Evolutionary conservation across 2,888 invertebrate species (phyloP), one percentile per base, ranked within the genome.

Genomic region (Polydrusus cervinus): DNA sequence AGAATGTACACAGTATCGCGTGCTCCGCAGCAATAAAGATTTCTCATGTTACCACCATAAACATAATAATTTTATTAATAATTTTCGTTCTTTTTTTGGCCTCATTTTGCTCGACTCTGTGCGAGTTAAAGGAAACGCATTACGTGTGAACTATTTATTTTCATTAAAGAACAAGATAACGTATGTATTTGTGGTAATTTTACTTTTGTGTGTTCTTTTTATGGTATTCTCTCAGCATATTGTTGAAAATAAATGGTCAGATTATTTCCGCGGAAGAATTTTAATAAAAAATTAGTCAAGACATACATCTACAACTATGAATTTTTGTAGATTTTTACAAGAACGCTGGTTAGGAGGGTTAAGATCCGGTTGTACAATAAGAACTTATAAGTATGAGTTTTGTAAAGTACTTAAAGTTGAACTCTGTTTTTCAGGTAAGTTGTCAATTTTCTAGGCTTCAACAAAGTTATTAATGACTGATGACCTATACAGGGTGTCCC

Each of bases 1-100:
- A 68, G 68, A 74, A 74, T 68, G 61, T 74, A 67, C 68, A 74
- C 49, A 74, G 51, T 20, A 51, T 74, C 68, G 73, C 73, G 73
- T 74, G 73, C 30, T 61, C 51, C 7, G 18, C 0, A 40, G 68
- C 68, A 74, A 74, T 74, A 74, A 74, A 74, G 73, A 67, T 74
- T 74, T 67, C 73, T 74, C 73, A 74, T 74, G 73, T 74, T 74
- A 74, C 73, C 73, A 74, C 73, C 67, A 61, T 74, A 74, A 74
- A 74, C 73, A 68, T 74, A 74, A 74, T 74, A 67, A 74, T 74
- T 74, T 74, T 74, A 74, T 61, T 74, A 74, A 68, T 57, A 68
- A 68, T 68, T 68, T 68, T 68, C 68, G 34, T 53, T 30, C 20
- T 20, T 68, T 68, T 68, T 68, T 68, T 57, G 57, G 68, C 57